phyloP scores from a whole-genome alignment of 2,797 vertebrate species.

The Tarsius wallacei region DNA sequence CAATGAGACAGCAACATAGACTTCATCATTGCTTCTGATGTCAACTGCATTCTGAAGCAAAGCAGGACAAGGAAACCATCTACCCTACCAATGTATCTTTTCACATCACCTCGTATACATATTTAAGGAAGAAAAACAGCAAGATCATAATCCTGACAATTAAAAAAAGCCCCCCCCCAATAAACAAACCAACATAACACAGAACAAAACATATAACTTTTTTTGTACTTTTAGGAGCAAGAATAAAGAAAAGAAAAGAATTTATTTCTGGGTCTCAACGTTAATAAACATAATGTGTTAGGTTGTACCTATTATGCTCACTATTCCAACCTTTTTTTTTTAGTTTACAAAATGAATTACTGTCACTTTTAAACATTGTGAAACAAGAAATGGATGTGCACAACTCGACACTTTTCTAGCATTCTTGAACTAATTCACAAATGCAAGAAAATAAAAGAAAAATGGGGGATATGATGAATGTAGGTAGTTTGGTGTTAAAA shows the following conservation, averaged over 20 bases:
- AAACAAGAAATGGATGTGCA: constrained; percentile 93
- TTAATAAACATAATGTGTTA: constrained; percentile 92
- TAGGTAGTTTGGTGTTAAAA: constrained; percentile 93
- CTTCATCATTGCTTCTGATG: not conserved
- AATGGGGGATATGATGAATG: constrained; percentile 89
- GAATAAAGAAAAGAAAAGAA: constrained; percentile 82
- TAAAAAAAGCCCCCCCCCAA: constrained; percentile 73
- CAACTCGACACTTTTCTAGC: constrained; percentile 96
- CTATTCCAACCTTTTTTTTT: constrained; percentile 93
- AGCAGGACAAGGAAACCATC: not conserved
- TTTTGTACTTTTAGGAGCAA: constrained; percentile 79
- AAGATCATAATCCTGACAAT: constrained; percentile 79
- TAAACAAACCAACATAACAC: constrained; percentile 81
- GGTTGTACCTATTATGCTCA: constrained; percentile 92
- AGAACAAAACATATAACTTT: constrained; percentile 76
- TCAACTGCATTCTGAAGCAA: not conserved
- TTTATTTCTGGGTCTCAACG: constrained; percentile 89
- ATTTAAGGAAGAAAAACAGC: constrained; percentile 75
- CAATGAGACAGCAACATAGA: too few relatives aligned
- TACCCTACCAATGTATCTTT: constrained; percentile 74
- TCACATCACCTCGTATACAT: constrained; percentile 89
- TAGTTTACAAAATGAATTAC: constrained; percentile 94
- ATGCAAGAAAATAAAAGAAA: constrained; percentile 91
- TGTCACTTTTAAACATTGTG: constrained; percentile 92
- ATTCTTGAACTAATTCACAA: constrained; percentile 96